A percentile compares a stretch with the other conserved stretches of the same genome.
Conservation (phyloP, 2,888 invertebrate species). For the Blera fallax region DNA sequence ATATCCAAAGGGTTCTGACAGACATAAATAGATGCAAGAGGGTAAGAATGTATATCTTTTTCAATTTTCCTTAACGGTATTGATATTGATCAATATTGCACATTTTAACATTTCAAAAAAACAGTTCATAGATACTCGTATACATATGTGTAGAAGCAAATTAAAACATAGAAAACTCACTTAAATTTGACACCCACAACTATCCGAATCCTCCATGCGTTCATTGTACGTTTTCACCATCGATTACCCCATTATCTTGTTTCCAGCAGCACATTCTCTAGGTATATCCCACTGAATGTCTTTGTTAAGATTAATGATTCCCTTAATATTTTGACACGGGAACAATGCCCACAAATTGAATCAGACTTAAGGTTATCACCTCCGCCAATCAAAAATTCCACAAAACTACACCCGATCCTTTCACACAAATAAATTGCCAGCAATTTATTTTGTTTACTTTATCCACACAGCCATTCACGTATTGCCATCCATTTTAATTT, state of each 20-base stretch:
- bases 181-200: no score
- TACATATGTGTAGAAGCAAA: no score
- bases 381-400: background rate
- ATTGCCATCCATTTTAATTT: background rate
- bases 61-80: no score
- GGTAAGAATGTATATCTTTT: no score
- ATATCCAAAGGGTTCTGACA: no score
- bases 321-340: background rate
- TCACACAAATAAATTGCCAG: background rate
- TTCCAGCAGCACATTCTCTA: background rate
- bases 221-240: background rate
- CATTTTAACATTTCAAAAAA: no score
- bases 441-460: background rate
- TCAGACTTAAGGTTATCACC: background rate
- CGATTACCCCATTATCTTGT: background rate
- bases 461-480: background rate
- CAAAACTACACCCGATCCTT: conserved; percentile 5
- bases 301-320: background rate
- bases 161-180: no score
- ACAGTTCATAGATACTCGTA: no score
- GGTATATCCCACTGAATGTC: background rate
- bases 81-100: no score
- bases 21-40: no score
- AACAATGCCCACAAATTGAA: conserved; percentile 9
- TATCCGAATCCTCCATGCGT: no score